phyloP scores from a whole-genome alignment of 2,797 vertebrate genomes.

The Diceros bicornis region DNA sequence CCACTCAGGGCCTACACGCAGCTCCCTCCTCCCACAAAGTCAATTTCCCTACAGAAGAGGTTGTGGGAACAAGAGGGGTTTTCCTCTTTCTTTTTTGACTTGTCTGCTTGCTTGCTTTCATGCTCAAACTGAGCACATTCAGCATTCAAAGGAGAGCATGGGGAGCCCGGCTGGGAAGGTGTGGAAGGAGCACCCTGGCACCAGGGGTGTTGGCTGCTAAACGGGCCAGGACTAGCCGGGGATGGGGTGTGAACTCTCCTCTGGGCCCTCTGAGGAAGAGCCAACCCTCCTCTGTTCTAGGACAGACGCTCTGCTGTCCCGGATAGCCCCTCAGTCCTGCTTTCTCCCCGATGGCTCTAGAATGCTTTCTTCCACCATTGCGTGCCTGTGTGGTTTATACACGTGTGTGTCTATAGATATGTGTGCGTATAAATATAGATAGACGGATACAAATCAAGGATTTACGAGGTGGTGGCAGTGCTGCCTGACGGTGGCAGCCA shows the following conservation, averaged over 20 bases:
- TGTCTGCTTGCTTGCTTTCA: background rate
- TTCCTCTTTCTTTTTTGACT: background rate
- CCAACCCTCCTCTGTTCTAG: background rate
- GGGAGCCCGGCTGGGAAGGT: background rate
- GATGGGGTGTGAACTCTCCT: background rate
- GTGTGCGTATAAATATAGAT: background rate
- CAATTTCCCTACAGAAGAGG: background rate
- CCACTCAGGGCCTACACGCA: background rate
- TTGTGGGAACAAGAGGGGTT: background rate
- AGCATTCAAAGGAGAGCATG: background rate
- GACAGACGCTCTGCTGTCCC: background rate
- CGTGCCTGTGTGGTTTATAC: background rate
- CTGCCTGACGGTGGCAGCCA: background rate
- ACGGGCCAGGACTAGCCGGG: fast-evolving
- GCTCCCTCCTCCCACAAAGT: background rate
- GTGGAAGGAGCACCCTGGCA: background rate
- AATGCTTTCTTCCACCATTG: background rate
- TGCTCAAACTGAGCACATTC: background rate
- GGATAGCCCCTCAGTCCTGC: background rate
- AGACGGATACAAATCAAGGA: background rate
- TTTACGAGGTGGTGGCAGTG: background rate
- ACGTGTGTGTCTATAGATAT: background rate
- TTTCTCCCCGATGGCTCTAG: background rate
- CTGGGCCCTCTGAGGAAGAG: background rate
- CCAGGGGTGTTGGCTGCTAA: too few relatives aligned